Conservation (phyloP, 2,113 vertebrate genomes). For the Mesocricetus auratus region DNA sequence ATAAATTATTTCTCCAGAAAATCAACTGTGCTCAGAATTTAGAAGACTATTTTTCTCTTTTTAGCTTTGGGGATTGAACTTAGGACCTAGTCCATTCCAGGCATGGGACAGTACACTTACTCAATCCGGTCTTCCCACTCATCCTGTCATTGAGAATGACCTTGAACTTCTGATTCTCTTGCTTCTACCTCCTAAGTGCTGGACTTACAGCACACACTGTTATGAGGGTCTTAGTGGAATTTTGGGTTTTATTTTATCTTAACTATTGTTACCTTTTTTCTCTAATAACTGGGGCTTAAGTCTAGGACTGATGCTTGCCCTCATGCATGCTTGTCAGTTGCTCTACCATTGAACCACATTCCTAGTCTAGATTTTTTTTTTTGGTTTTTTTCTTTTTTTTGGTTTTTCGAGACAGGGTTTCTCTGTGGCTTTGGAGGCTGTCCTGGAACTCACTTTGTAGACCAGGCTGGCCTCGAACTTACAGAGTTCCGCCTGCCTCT, state of each 20-base stretch:
- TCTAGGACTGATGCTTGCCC: neutral
- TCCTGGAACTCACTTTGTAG: too few relatives aligned
- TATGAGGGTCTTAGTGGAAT: neutral
- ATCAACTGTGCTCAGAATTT: neutral
- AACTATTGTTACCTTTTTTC: neutral
- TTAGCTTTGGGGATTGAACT: neutral
- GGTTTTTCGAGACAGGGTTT: too few relatives aligned
- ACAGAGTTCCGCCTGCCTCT: too few relatives aligned
- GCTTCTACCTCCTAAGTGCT: neutral
- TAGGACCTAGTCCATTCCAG: neutral
- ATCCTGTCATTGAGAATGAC: neutral
- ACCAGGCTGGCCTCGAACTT: too few relatives aligned
- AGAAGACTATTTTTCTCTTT: neutral
- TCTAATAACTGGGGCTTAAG: neutral
- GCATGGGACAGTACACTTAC: too few relatives aligned
- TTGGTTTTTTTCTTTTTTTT: too few relatives aligned
- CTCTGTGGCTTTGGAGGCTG: too few relatives aligned
- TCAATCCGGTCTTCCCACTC: neutral
- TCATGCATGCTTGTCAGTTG: neutral
- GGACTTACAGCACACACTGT: neutral
- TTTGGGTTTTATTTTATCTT: neutral
- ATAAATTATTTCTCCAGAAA: neutral
- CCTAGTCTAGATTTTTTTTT: neutral
- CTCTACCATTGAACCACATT: neutral
- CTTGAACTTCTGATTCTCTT: neutral